Base-by-base conservation (phyloP, 1,140 invertebrate genomes). In the Solen grandis region DNA sequence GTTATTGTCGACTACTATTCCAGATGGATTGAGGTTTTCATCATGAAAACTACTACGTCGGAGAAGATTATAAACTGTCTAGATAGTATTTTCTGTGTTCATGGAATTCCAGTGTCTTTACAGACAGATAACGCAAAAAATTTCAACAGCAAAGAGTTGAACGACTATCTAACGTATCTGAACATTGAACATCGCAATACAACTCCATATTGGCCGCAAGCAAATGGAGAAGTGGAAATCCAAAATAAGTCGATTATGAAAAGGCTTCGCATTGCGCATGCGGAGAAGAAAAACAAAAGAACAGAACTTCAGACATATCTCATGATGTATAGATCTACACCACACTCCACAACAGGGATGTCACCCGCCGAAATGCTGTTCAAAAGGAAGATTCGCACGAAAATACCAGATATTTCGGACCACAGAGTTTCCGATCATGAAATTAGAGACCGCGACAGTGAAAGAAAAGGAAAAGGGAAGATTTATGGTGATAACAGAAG, bases 241-340 rank as follows among this genome's bases (percentile, higher is more conserved):
- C 74, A 84, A 59, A 88, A 87, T 81, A 22, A 60, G 31, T 83
- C 84, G 38, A 13, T 88, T 0, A 25, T 86, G 33, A 88, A 88
- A 69, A 1, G 57, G n/a, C 13, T 52, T n/a, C 13, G n/a, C n/a
- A 14, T n/a, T 52, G 46, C 13, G n/a, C 46, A 52, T 52, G 13
- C 46, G n/a, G 46, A 52, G 46, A 52, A 52, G 46, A 52, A 52
- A n/a, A n/a, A 52, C 46, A 52, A 14, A n/a, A 52, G n/a, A 62
- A 62, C 25, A 13, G 81, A 83, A 65, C 35, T 83, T 22, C 16
- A 73, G 10, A 83, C 55, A 14, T 85, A 65, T 68, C 27, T 83
- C 8, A 38, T 41, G 31, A 14, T 38, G 2, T 85, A 79, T 74
- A 27, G 83, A 35, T 31, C 66, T 22, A 78, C 52, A 31, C 74